Base-by-base conservation (phyloP, 2,113 vertebrate genomes). In the Callopanchax toddi region DNA sequence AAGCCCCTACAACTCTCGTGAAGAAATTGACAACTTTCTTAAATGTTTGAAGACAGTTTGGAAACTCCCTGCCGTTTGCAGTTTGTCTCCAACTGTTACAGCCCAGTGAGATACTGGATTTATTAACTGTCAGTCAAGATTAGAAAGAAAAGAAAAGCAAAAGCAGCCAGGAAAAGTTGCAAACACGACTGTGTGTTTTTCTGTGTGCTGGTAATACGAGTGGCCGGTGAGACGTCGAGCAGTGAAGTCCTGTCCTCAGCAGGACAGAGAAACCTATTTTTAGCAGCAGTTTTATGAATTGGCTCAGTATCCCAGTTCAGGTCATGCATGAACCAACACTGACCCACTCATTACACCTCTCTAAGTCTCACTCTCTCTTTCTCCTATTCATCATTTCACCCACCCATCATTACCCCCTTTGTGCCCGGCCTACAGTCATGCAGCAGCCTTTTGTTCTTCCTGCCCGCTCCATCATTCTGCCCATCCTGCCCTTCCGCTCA, bases 261-360 rank as follows among this genome's bases (percentile, higher is more conserved):
- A 78, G 70, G 64, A 71, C 77, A 80, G 63, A 79, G 58, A 68
- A 79, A 57, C 60, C 83, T 92, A 91, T 91, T 88, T 92, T 89
- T 92, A 92, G 89, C 76, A 40, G 70, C 79, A 81, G 88, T 92
- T 91, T 89, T 86, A 92, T 92, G 91, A 92, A 92, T 87, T 91
- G 90, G 83, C 86, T 79, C 86, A 89, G 89, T 89, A 85, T 90
- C 78, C 82, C 71, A 68, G 83, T 73, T 78, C 74, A 87, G 74
- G 67, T 76, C 71, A 63, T 55, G 84, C 81, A 84, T 85, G 68
- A 20, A 78, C 70, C 76, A 73, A 74, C 65, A 70, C 69, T 67
- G 81, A 85, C 78, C 70, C 69, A 48, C 82, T 81, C 81, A 84
- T 81, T 82, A 81, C 78, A 74, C 66, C 76, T 77, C 50, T 76